phyloP scores from a whole-genome alignment of 1,140 invertebrate species.

The Eufriesea mexicana region DNA sequence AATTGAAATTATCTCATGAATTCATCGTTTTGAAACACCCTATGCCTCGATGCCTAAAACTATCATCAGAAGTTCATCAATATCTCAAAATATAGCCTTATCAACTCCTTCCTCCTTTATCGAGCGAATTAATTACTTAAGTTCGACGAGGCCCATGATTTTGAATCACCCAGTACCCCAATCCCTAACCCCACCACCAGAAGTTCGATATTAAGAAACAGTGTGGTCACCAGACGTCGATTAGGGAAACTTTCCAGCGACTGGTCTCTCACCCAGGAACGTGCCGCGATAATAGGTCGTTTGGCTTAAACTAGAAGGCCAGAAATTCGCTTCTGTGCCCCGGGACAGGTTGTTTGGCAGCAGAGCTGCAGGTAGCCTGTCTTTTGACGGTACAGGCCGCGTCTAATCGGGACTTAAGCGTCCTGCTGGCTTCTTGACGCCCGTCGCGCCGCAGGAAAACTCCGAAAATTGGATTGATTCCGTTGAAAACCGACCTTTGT shows the following conservation, averaged over 20 bases:
- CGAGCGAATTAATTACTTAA: background rate
- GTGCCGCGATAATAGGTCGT: slow-evolving; percentile 75
- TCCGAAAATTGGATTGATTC: slow-evolving; percentile 64
- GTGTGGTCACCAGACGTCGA: background rate
- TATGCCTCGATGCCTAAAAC: too few relatives aligned
- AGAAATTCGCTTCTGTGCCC: slow-evolving; percentile 35
- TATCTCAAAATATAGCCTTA: too few relatives aligned
- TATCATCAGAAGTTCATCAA: too few relatives aligned
- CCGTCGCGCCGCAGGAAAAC: slow-evolving; percentile 26
- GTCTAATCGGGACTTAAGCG: slow-evolving; percentile 69
- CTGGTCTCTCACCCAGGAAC: slow-evolving; percentile 18
- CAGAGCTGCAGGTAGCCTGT: slow-evolving; percentile 53
- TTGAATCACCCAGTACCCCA: too few relatives aligned
- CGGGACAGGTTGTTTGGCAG: slow-evolving; percentile 68
- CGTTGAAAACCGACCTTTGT: slow-evolving; percentile 48
- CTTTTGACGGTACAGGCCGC: slow-evolving; percentile 55
- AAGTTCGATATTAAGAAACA: background rate
- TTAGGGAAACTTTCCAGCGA: background rate
- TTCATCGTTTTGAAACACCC: too few relatives aligned
- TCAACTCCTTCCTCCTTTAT: too few relatives aligned
- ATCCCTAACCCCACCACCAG: too few relatives aligned
- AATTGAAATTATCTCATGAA: too few relatives aligned
- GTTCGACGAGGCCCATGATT: background rate
- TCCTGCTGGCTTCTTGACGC: slow-evolving; percentile 71
- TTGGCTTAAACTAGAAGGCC: slow-evolving; percentile 64